Evolutionary conservation across 2,113 vertebrate species (phyloP).

Genomic region (Epinephelus lanceolatus): DNA sequence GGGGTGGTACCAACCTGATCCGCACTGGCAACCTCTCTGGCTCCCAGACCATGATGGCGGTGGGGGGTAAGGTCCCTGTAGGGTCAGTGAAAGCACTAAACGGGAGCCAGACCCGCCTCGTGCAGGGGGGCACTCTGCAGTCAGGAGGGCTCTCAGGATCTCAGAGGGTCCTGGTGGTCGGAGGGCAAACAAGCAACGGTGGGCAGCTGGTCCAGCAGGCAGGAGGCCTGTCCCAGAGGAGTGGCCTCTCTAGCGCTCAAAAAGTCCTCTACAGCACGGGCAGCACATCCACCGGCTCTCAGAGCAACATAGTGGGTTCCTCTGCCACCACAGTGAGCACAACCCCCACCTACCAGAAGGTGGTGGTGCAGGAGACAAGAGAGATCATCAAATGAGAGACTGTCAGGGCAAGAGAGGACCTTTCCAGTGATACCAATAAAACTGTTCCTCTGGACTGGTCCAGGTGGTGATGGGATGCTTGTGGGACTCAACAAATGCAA

Average conservation of each 20-base stretch:
- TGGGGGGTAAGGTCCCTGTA: conserved; percentile 65
- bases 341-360: conserved; percentile 12
- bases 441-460: background rate
- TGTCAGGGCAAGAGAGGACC: background rate
- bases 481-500: conserved; percentile 1
- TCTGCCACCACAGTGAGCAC: conserved; percentile 35
- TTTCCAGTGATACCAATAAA: background rate
- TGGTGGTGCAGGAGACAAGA: conserved; percentile 28
- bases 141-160: conserved; percentile 50
- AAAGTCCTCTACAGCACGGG: conserved; percentile 21
- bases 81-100: conserved; percentile 53
- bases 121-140: conserved; percentile 55
- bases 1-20: conserved; percentile 45
- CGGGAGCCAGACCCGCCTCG: conserved; percentile 40
- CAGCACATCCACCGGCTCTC: conserved; percentile 21
- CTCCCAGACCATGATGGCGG: conserved; percentile 73
- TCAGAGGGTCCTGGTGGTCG: conserved; percentile 65
- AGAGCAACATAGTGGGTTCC: conserved; percentile 4
- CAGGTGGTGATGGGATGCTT: conserved; percentile 25
- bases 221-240: conserved; percentile 37
- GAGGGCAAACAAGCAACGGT: conserved; percentile 42
- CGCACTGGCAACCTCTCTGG: conserved; percentile 63
- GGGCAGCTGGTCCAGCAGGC: conserved; percentile 38
- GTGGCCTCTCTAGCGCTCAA: conserved; percentile 36
- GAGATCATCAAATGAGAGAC: conserved; percentile 1